Evolutionary conservation across 1,140 invertebrate genomes (phyloP).

Genomic region (Drosophila bipectinata): DNA sequence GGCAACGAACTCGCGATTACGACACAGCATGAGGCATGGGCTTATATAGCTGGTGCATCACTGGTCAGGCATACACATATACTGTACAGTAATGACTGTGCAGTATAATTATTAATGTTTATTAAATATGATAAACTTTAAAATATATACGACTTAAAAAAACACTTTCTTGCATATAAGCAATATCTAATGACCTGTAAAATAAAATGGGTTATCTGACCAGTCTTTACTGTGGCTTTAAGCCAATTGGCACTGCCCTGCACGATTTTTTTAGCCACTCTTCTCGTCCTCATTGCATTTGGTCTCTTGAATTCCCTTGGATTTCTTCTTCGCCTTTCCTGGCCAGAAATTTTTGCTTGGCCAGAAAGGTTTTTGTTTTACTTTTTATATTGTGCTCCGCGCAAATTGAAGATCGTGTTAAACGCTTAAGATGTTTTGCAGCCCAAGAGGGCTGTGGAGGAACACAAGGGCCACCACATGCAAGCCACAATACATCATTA

Average conservation of each 20-base stretch:
- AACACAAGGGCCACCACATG: slow-evolving; percentile 41
- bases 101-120: not conserved
- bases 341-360: slow-evolving; percentile 36
- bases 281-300: slow-evolving; percentile 3
- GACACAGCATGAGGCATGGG: slow-evolving; percentile 75
- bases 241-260: slow-evolving; percentile 58
- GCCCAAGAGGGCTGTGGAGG: slow-evolving; percentile 12
- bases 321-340: slow-evolving; percentile 19
- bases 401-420: slow-evolving; percentile 83
- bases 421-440: slow-evolving; percentile 72
- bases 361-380: slow-evolving; percentile 38
- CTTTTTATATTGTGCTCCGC: slow-evolving; percentile 49
- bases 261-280: slow-evolving; percentile 62
- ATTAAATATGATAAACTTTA: not conserved
- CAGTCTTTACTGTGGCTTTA: slow-evolving; percentile 39
- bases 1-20: slow-evolving; percentile 81
- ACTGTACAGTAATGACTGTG: not conserved
- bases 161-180: no score
- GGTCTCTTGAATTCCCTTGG: not conserved
- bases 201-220: not conserved
- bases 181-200: not conserved
- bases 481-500: slow-evolving; percentile 75
- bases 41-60: slow-evolving; percentile 37
- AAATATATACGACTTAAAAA: not conserved
- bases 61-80: slow-evolving; percentile 29